Evolutionary conservation across 2,797 vertebrate genomes (phyloP).

Genomic region (Enteromius thamalakanensis): DNA sequence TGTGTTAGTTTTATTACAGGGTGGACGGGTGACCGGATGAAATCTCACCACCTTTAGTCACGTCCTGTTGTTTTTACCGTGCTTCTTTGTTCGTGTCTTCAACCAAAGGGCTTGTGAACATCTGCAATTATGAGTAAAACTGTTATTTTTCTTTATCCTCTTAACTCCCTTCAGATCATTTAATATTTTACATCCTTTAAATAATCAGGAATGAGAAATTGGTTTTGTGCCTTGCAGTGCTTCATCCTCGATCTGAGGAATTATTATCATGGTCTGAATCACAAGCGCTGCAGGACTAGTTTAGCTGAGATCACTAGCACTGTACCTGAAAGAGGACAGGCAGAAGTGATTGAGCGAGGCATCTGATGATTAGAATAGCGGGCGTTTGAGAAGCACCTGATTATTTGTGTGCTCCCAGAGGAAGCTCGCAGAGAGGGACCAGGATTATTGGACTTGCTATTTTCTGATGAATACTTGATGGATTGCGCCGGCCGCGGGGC

Average conservation of each 20-base stretch:
- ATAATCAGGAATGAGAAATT: neutral
- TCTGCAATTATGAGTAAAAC: neutral
- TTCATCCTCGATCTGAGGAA: neutral
- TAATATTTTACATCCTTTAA: neutral
- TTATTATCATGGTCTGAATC: neutral
- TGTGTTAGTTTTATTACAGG: neutral
- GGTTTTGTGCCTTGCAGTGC: neutral
- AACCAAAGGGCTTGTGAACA: neutral
- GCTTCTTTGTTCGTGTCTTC: neutral
- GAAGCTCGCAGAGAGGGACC: neutral
- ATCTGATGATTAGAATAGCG: neutral
- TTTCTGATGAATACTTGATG: constrained; percentile 44
- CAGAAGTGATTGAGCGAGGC: neutral
- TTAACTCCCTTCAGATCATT: neutral
- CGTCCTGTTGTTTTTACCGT: neutral
- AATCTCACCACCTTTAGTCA: neutral
- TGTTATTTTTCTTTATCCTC: neutral
- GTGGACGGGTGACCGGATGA: neutral
- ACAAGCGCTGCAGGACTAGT: neutral
- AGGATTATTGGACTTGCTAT: constrained; percentile 31
- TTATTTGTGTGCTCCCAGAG: constrained; percentile 16
- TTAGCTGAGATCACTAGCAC: neutral
- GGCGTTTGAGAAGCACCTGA: neutral
- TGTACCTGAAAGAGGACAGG: neutral
- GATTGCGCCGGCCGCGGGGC: constrained; percentile 19